phyloP scores from a whole-genome alignment of 1,140 invertebrate species.

The Drosophila gunungcola region DNA sequence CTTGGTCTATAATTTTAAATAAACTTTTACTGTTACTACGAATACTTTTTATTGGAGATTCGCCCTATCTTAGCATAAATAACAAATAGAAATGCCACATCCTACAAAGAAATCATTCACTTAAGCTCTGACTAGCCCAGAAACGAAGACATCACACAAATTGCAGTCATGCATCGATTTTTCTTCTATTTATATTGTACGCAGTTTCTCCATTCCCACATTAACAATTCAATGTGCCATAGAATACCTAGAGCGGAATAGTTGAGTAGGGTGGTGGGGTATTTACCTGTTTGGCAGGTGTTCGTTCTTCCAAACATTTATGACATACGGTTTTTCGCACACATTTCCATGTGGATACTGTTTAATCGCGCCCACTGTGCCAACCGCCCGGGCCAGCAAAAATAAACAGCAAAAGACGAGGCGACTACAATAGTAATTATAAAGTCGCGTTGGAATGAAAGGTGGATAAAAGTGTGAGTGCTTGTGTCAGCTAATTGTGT shows the following conservation, averaged over 20 bases:
- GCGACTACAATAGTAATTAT: constrained; percentile 39
- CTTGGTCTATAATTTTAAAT: no score
- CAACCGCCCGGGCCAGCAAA: constrained; percentile 1
- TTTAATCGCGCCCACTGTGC: constrained; percentile 30
- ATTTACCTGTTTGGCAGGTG: constrained; percentile 16
- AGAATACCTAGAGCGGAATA: neutral
- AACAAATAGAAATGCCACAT: neutral
- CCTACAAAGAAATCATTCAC: neutral
- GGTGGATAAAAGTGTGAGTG: constrained; percentile 13
- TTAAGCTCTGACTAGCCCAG: neutral
- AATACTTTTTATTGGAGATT: no score
- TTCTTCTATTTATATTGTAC: constrained; percentile 44
- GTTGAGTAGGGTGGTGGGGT: neutral
- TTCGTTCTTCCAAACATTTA: constrained; percentile 20
- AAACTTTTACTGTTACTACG: no score
- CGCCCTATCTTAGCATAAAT: no score
- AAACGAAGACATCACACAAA: constrained; percentile 18
- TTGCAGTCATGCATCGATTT: constrained; percentile 49
- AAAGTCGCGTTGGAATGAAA: constrained; percentile 33
- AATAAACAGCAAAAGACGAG: constrained; percentile 32
- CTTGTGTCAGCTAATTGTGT: constrained; percentile 51
- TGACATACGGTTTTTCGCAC: constrained; percentile 43
- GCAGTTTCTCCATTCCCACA: constrained; percentile 26
- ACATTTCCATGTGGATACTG: constrained; percentile 17
- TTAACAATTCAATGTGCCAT: constrained; percentile 8